These are phyloP conservation scores for Argyresthia goedartella DNA, from an alignment of 2,888 invertebrate genomes.

Conservation along the genomic window DNA sequence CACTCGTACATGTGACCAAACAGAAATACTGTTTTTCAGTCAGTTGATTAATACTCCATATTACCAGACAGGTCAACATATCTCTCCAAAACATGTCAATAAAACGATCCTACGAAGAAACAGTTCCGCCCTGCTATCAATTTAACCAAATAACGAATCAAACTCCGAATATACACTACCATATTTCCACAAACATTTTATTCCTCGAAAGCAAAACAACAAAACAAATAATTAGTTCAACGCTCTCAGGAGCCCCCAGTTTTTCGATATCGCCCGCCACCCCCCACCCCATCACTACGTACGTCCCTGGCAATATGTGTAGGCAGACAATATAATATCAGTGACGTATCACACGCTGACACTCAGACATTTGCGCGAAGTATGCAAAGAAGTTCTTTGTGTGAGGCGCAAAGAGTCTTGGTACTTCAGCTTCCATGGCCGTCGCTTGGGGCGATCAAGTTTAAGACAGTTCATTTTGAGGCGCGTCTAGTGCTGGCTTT, in stretches of 20 bases:
- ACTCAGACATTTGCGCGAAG: conserved; percentile 54
- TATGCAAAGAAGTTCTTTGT: conserved; percentile 66
- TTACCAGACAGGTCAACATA: no score
- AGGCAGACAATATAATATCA: conserved; percentile 62
- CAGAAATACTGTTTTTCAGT: no score
- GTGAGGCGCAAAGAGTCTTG: conserved; percentile 38
- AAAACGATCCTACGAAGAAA: no score
- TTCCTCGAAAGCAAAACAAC: background rate
- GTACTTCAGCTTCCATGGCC: conserved; percentile 26
- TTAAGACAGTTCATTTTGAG: conserved; percentile 31
- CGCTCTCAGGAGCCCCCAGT: background rate
- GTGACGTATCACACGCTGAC: conserved; percentile 68
- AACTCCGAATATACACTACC: no score
- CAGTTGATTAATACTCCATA: no score
- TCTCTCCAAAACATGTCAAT: no score
- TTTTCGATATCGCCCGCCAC: conserved; percentile 21
- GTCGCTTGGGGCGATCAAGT: conserved; percentile 21
- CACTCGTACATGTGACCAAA: no score
- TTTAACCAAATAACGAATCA: no score
- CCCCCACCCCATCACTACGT: conserved; percentile 28
- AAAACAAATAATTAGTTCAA: background rate
- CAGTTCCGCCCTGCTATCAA: no score
- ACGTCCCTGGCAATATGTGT: conserved; percentile 43
- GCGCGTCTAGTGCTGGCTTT: conserved; percentile 13
- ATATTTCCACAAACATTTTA: no score